Conservation (phyloP, 2,113 vertebrate genomes). For the Noturus placidus region DNA sequence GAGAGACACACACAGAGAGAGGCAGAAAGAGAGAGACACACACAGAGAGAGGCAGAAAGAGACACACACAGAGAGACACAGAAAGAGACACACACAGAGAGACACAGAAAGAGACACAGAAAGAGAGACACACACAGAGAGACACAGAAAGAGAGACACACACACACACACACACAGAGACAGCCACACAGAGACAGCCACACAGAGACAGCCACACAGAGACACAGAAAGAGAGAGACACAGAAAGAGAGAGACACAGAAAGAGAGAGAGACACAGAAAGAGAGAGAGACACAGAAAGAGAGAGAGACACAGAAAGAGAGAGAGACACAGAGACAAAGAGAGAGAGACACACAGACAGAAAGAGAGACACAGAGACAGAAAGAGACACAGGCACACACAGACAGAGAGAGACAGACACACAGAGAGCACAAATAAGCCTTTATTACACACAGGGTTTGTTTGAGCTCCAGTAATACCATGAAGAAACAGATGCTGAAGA, state of each 20-base stretch:
- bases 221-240: slow-evolving; percentile 1
- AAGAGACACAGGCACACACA: too few species aligned
- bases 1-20: too few species aligned
- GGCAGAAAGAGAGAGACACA: too few species aligned
- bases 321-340: not conserved
- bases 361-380: too few species aligned
- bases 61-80: too few species aligned
- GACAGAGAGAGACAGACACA: not conserved
- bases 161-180: too few species aligned
- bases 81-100: too few species aligned
- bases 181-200: too few species aligned
- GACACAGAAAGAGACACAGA: too few species aligned
- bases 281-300: not conserved
- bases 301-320: not conserved
- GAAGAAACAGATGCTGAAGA: slow-evolving; percentile 52
- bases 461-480: slow-evolving; percentile 55
- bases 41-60: too few species aligned
- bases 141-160: not conserved
- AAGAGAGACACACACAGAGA: not conserved
- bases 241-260: not conserved
- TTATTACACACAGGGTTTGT: slow-evolving; percentile 60
- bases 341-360: not conserved
- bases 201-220: too few species aligned
- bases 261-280: not conserved
- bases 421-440: slow-evolving; percentile 60